Evolutionary conservation across 1,140 invertebrate genomes (phyloP).

Genomic region (Zaprionus nigranus): DNA sequence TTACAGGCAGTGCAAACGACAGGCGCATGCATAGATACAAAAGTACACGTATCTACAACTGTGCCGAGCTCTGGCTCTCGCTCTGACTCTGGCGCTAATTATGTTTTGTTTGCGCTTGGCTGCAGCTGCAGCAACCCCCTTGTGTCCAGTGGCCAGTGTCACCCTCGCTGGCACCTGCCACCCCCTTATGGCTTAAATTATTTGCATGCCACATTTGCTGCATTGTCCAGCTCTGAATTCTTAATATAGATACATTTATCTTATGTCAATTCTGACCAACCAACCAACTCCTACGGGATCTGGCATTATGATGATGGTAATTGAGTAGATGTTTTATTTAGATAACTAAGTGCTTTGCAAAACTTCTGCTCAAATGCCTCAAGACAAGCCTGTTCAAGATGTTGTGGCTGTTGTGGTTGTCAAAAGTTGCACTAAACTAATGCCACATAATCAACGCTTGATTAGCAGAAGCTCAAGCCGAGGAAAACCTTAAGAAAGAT

Average conservation of each 20-base stretch:
- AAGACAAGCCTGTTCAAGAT: neutral
- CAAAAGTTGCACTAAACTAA: conserved; percentile 28
- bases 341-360: conserved; percentile 38
- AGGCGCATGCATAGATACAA: conserved; percentile 66
- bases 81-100: conserved; percentile 55
- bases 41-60: conserved; percentile 63
- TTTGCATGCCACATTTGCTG: conserved; percentile 55
- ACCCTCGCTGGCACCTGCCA: neutral
- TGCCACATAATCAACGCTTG: conserved; percentile 38
- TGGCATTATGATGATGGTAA: conserved; percentile 22
- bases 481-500: conserved; percentile 20
- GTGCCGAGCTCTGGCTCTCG: conserved; percentile 31
- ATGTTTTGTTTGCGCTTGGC: conserved; percentile 74
- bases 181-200: conserved; percentile 52
- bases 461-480: conserved; percentile 16
- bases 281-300: neutral
- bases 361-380: conserved; percentile 5
- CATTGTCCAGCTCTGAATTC: no score
- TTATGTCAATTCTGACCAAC: neutral
- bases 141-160: neutral
- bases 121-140: conserved; percentile 39
- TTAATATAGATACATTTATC: conserved; percentile 9
- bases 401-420: neutral
- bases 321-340: conserved; percentile 37
- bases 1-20: conserved; percentile 38